A percentile compares a stretch with the other conserved stretches of the same genome.
phyloP scores from a whole-genome alignment of 2,113 vertebrate species.

The Bucco capensis region DNA sequence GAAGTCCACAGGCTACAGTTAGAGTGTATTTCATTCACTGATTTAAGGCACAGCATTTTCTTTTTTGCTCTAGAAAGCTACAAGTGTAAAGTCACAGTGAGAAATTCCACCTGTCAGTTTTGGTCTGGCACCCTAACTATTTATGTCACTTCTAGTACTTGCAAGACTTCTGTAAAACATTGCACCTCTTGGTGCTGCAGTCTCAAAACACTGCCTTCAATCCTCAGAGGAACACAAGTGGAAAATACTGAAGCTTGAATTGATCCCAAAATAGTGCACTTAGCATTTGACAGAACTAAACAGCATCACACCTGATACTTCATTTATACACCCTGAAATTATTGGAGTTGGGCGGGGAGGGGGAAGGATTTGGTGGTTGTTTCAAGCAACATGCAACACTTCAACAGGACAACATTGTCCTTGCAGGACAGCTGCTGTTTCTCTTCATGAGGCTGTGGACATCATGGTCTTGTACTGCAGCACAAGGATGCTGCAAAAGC shows the following conservation, averaged over 20 bases:
- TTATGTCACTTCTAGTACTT: background rate
- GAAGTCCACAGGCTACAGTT: background rate
- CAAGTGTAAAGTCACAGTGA: conserved; percentile 68
- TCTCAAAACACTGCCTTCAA: background rate
- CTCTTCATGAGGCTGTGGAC: background rate
- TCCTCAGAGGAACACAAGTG: background rate
- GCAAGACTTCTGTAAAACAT: background rate
- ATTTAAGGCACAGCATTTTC: conserved; percentile 68
- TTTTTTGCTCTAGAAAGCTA: conserved; percentile 35
- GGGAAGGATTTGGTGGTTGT: background rate
- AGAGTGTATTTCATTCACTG: conserved; percentile 12
- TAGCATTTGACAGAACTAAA: background rate
- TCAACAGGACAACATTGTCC: background rate
- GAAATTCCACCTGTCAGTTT: conserved; percentile 25
- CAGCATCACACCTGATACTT: background rate
- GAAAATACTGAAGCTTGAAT: conserved; percentile 3
- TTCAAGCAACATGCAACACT: background rate
- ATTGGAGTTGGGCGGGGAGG: background rate
- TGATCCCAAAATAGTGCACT: background rate
- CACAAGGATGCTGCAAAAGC: background rate
- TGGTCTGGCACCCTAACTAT: conserved; percentile 49
- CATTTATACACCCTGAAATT: background rate
- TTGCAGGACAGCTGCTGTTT: background rate
- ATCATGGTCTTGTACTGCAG: background rate
- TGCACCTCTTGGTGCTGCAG: conserved; percentile 12